Evolutionary conservation across 1,140 invertebrate species (phyloP), one percentile per base, ranked within the genome.

Genomic region (Macrobrachium rosenbergii): DNA sequence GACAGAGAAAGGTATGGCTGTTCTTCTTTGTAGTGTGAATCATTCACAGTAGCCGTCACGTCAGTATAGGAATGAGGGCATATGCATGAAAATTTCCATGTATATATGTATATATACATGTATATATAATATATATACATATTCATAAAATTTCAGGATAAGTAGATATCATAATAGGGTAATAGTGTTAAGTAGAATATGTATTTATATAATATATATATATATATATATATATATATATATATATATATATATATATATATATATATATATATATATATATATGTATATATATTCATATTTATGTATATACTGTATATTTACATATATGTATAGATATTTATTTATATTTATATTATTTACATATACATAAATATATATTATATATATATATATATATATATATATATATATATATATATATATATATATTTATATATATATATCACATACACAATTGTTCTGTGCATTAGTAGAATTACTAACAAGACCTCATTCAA

Each of bases 111-210:
- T 80, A 80, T 80, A 80, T 80, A 80, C 8, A 80, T 80, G 28
- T 80, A 80, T 80, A 63, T 80, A 63, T 80, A n/a, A 80, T 80
- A 63, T 80, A 63, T 80, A 80, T 80, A 62, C 63, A 80, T 23
- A 78, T 5, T 52, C 2, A 21, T 11, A 78, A 37, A 0, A 59
- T 52, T 8, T 60, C 2, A 60, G 59, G 5, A 63, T 12, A 7
- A 10, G 17, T 21, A 14, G 8, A 67, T 67, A 28, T 67, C 28
- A 37, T 37, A 37, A 37, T 37, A 37, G 28, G 28, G 28, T 37
- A 37, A 37, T 2, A 37, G 28, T 3, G 3, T 37, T 37, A 37
- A 37, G 28, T 37, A 37, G 28, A 3, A 28, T 67, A 28, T 12
- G 17, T 67, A 28, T 67, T 5, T 67, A 23, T 67, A 23, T 67